Conservation (phyloP, 64 coral and sea anemone species). For the Trachythela sp. region DNA sequence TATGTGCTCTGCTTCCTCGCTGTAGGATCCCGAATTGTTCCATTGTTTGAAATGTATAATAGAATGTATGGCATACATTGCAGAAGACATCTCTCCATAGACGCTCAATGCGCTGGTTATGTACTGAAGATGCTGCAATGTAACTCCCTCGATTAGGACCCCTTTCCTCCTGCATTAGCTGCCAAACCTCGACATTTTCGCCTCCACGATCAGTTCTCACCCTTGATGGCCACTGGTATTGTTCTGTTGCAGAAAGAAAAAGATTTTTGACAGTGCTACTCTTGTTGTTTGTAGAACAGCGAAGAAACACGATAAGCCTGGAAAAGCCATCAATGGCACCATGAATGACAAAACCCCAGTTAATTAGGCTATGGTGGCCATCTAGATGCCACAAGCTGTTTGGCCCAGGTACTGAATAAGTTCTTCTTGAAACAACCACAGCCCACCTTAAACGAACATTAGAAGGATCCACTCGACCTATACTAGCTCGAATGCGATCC, state of each 20-base stretch:
- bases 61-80: not conserved
- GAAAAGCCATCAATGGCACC: slow-evolving; percentile 46
- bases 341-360: slow-evolving; percentile 49
- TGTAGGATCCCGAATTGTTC: slow-evolving; percentile 40
- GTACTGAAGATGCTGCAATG: slow-evolving; percentile 20
- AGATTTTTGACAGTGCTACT: slow-evolving; percentile 22
- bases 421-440: not conserved
- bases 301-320: slow-evolving; percentile 8
- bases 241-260: slow-evolving; percentile 10
- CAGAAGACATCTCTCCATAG: slow-evolving; percentile 55
- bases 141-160: slow-evolving; percentile 48
- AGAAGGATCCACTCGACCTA: no score
- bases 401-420: slow-evolving; percentile 27
- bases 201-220: slow-evolving; percentile 32
- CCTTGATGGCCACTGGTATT: slow-evolving; percentile 38
- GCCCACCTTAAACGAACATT: no score
- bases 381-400: slow-evolving; percentile 51
- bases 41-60: slow-evolving; percentile 46
- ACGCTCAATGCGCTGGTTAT: slow-evolving; percentile 49
- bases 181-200: slow-evolving; percentile 41
- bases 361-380: slow-evolving; percentile 29
- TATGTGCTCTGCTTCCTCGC: not conserved
- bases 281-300: slow-evolving; percentile 32
- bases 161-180: slow-evolving; percentile 34
- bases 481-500: no score